Percentiles rank a stretch among this genome's conserved stretches.
phyloP scores from a whole-genome alignment of 2,113 vertebrate species.

The Melanerpes formicivorus region DNA sequence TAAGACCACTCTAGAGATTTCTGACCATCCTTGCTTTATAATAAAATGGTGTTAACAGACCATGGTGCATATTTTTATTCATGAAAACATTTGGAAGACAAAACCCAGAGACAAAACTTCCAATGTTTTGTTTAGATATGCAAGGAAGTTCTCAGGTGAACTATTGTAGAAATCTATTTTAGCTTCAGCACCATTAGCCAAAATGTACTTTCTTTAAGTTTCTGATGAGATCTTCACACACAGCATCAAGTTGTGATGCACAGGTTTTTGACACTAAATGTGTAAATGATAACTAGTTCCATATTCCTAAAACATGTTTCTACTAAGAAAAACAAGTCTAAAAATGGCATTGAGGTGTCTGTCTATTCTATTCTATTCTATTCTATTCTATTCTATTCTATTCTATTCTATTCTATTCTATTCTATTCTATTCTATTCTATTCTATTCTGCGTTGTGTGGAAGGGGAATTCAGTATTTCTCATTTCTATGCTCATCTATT shows the following conservation, averaged over 20 bases:
- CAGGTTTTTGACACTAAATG: neutral
- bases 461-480: neutral
- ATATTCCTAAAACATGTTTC: neutral
- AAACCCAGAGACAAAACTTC: neutral
- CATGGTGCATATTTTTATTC: neutral
- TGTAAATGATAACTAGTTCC: neutral
- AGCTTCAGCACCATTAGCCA: neutral
- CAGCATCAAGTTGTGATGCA: neutral
- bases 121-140: neutral
- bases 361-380: neutral
- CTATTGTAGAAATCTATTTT: neutral
- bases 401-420: neutral
- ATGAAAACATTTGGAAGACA: neutral
- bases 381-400: no score
- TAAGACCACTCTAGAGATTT: neutral
- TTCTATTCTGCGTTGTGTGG: neutral
- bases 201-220: neutral
- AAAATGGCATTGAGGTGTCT: neutral
- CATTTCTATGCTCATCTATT: neutral
- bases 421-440: no score
- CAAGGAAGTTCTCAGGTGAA: neutral
- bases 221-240: neutral
- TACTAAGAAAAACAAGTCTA: neutral
- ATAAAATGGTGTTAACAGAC: neutral
- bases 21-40: neutral